Conservation (phyloP, 2,113 vertebrate genomes). For the Peromyscus leucopus region DNA sequence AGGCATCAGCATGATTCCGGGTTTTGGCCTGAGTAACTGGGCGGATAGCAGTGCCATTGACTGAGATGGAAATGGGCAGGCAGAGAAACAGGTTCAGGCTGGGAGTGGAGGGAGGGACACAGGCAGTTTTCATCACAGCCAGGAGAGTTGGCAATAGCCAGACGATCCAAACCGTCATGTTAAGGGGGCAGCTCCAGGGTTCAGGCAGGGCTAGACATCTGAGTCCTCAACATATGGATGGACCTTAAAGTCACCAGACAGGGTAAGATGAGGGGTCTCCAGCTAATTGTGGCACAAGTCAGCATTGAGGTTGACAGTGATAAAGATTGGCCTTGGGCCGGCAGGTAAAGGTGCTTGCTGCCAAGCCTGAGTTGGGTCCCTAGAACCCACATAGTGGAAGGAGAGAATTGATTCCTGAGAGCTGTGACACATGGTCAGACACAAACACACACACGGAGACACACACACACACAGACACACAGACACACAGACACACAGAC, state of each 20-base stretch:
- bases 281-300: background rate
- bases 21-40: conserved; percentile 13
- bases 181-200: background rate
- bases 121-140: background rate
- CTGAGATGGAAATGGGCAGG: background rate
- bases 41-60: background rate
- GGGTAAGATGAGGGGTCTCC: background rate
- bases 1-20: conserved; percentile 10
- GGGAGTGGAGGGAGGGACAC: background rate
- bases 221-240: background rate
- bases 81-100: conserved; percentile 66
- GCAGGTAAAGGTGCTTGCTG: no score
- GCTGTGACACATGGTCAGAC: background rate
- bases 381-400: background rate
- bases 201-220: background rate
- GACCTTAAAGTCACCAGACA: background rate
- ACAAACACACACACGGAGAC: background rate
- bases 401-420: background rate
- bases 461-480: background rate
- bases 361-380: background rate
- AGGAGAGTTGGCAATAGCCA: background rate
- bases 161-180: background rate
- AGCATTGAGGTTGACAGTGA: background rate
- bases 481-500: background rate
- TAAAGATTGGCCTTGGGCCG: background rate